A percentile compares a stretch with the other conserved stretches of the same genome.
Evolutionary conservation across 1,140 invertebrate species (phyloP).

Genomic region (Goniozus legneri): DNA sequence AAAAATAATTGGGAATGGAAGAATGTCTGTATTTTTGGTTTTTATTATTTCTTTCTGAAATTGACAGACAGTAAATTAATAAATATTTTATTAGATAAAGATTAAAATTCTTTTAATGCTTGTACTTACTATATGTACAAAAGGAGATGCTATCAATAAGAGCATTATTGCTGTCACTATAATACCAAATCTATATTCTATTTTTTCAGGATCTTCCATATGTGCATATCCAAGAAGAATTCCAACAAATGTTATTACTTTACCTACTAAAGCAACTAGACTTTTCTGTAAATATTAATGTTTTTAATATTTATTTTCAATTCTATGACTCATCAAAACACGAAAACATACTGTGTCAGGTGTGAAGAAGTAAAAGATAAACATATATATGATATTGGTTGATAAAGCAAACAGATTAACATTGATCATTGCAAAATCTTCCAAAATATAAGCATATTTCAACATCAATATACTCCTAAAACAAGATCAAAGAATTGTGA

Average conservation of each 20-base stretch:
- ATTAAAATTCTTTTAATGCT: constrained; percentile 8
- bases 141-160: constrained; percentile 65
- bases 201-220: constrained; percentile 59
- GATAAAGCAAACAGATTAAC: constrained; percentile 69
- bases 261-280: constrained; percentile 38
- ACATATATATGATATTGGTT: constrained; percentile 64
- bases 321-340: background rate
- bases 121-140: constrained; percentile 65
- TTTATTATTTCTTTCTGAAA: constrained; percentile 66
- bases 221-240: constrained; percentile 62
- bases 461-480: constrained; percentile 68
- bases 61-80: too few relatives aligned
- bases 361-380: constrained; percentile 65
- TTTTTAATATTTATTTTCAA: background rate
- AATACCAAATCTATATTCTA: constrained; percentile 68
- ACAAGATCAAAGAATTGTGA: constrained; percentile 11
- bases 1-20: constrained; percentile 80
- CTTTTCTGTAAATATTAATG: constrained; percentile 22
- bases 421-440: constrained; percentile 69
- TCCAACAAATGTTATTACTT: constrained; percentile 56
- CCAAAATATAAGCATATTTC: constrained; percentile 65
- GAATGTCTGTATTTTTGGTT: constrained; percentile 71
- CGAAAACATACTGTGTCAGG: constrained; percentile 46
- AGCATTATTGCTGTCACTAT: constrained; percentile 68
- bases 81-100: constrained; percentile 15